Percentiles rank a stretch among this genome's conserved stretches.
phyloP scores from a whole-genome alignment of 30 jellyfish, hydroid and myxozoan species.

The Mastigias papua region DNA sequence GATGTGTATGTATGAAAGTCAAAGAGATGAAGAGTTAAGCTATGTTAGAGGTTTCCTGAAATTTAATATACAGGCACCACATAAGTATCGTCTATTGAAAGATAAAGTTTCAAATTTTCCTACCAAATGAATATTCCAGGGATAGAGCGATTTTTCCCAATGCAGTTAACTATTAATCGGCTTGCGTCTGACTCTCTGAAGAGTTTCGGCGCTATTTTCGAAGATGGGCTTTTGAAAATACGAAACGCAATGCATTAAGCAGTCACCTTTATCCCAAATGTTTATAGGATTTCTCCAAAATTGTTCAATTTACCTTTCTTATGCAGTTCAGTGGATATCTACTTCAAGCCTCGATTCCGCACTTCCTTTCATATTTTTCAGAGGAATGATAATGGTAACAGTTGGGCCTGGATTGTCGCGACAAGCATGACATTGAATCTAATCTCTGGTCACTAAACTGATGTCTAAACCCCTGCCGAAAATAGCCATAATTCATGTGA shows the following conservation, averaged over 20 bases:
- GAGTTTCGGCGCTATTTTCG: slow-evolving; percentile 36
- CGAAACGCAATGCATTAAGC: slow-evolving; percentile 26
- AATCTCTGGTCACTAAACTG: not conserved
- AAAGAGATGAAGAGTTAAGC: not conserved
- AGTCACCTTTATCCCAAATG: slow-evolving; percentile 10
- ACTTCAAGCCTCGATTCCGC: not conserved
- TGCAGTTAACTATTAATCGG: slow-evolving; percentile 31
- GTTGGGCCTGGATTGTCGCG: not conserved
- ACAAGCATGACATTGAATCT: not conserved
- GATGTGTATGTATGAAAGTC: slow-evolving; percentile 21
- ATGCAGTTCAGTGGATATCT: not conserved
- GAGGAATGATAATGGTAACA: not conserved
- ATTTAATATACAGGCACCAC: slow-evolving; percentile 14
- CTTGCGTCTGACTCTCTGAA: slow-evolving; percentile 43
- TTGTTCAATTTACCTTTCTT: slow-evolving; percentile 2
- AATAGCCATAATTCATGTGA: not conserved
- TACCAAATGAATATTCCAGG: slow-evolving; percentile 55
- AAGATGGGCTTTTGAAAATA: slow-evolving; percentile 21
- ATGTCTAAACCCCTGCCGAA: not conserved
- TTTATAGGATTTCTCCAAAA: slow-evolving; percentile 35
- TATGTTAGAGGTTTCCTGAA: slow-evolving; percentile 28
- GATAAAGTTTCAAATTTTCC: slow-evolving; percentile 48
- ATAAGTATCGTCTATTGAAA: slow-evolving; percentile 1
- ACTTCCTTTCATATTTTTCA: not conserved
- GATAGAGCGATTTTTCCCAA: slow-evolving; percentile 28